These are phyloP conservation scores for Bambusicola thoracicus DNA, from an alignment of 2,113 vertebrate species.

Conservation along the genomic window DNA sequence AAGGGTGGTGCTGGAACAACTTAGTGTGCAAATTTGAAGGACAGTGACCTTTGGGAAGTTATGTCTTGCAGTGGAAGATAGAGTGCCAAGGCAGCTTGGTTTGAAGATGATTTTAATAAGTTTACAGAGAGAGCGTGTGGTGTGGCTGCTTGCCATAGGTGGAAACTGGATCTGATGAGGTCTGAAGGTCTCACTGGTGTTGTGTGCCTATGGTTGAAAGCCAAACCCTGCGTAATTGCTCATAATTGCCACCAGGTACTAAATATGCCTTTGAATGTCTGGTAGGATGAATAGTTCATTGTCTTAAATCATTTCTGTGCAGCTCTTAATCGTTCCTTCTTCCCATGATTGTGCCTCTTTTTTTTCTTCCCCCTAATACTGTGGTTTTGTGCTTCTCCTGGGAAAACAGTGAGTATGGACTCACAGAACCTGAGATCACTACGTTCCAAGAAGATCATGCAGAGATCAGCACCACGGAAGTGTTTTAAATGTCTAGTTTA, in stretches of 20 bases:
- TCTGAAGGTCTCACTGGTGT: background rate
- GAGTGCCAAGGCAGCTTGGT: slow-evolving; percentile 13
- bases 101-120: slow-evolving; percentile 29
- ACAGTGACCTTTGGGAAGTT: slow-evolving; percentile 34
- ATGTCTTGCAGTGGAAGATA: slow-evolving; percentile 16
- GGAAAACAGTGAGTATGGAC: background rate
- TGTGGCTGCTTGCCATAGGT: slow-evolving; percentile 17
- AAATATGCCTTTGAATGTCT: slow-evolving; percentile 13
- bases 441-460: slow-evolving; percentile 36
- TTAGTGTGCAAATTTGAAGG: slow-evolving; percentile 23
- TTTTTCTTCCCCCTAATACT: background rate
- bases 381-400: slow-evolving; percentile 15
- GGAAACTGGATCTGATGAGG: slow-evolving; percentile 28
- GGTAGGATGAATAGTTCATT: background rate
- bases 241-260: slow-evolving; percentile 20
- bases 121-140: slow-evolving; percentile 1
- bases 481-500: background rate
- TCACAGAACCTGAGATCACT: slow-evolving; percentile 47
- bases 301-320: background rate
- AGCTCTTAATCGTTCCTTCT: slow-evolving; percentile 10
- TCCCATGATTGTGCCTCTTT: background rate
- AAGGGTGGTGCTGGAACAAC: background rate
- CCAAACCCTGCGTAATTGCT: slow-evolving; percentile 12
- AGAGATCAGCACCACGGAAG: slow-evolving; percentile 4
- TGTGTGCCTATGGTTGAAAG: background rate